Evolutionary conservation across 1,140 invertebrate genomes (phyloP).

Genomic region (Eueides isabella): DNA sequence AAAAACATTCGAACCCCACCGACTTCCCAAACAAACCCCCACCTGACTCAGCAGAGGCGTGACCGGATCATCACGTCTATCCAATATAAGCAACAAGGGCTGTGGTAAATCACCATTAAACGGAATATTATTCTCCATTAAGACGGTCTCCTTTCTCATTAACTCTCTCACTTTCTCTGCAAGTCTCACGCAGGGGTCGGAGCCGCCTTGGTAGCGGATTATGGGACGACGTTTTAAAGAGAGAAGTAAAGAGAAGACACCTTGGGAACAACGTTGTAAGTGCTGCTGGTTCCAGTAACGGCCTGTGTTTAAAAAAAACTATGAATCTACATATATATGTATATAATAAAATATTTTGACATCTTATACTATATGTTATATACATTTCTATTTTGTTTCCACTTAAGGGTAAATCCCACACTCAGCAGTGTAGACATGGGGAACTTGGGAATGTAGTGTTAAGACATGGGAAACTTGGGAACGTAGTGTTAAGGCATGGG

Average conservation of each 20-base stretch:
- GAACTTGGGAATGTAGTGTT: too few species aligned
- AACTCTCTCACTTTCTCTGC: conserved; percentile 93
- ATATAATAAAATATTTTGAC: too few species aligned
- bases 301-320: conserved; percentile 74
- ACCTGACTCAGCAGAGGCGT: conserved; percentile 97
- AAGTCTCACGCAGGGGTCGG: conserved; percentile 91
- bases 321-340: too few species aligned
- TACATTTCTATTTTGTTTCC: too few species aligned
- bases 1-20: too few species aligned
- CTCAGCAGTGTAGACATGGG: too few species aligned
- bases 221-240: conserved; percentile 95
- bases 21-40: background rate
- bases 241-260: conserved; percentile 93
- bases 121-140: conserved; percentile 86
- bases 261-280: conserved; percentile 91
- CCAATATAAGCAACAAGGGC: conserved; percentile 93
- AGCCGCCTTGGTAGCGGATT: conserved; percentile 96
- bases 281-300: conserved; percentile 89
- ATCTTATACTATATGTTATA: too few species aligned
- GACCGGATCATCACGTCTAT: conserved; percentile 96
- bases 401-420: too few species aligned
- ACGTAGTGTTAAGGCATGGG: too few species aligned
- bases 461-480: too few species aligned
- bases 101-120: conserved; percentile 89
- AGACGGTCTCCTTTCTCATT: conserved; percentile 91